phyloP scores from a whole-genome alignment of 2,888 invertebrate species.

The Stenolophus ochropezus region DNA sequence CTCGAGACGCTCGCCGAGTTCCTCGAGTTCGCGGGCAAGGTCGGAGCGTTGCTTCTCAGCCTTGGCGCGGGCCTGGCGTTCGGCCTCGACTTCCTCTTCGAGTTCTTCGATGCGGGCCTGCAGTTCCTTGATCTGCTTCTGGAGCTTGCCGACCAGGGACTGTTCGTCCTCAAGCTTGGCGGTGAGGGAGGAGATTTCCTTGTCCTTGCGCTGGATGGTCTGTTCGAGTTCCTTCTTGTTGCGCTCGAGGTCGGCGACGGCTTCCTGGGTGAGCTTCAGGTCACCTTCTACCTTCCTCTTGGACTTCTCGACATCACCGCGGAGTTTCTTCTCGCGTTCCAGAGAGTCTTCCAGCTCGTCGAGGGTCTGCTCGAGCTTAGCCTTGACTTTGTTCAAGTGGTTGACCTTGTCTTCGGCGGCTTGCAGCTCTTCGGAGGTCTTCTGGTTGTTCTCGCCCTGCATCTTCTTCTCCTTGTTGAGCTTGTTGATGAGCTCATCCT shows the following conservation, averaged over 20 bases:
- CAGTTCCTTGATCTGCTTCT: slow-evolving; percentile 99
- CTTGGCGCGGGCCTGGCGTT: slow-evolving; percentile 97
- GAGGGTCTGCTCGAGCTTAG: slow-evolving; percentile 98
- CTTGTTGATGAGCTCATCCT: slow-evolving; percentile 99
- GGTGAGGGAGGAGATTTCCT: slow-evolving; percentile 96
- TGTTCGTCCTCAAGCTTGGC: slow-evolving; percentile 99
- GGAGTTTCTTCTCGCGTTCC: slow-evolving; percentile 99
- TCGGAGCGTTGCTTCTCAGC: slow-evolving; percentile 99
- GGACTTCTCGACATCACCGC: slow-evolving; percentile 97
- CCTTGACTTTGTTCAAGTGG: slow-evolving; percentile 99
- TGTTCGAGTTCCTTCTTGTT: slow-evolving; percentile 99
- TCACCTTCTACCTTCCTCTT: slow-evolving; percentile 99
- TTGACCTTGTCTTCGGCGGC: slow-evolving; percentile 99
- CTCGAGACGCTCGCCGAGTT: slow-evolving; percentile 96
- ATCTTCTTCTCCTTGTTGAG: slow-evolving; percentile 99
- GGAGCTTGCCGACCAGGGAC: slow-evolving; percentile 95
- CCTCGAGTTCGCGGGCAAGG: slow-evolving; percentile 96
- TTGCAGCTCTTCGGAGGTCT: slow-evolving; percentile 94
- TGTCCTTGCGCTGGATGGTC: slow-evolving; percentile 99
- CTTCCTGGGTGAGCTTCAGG: slow-evolving; percentile 98
- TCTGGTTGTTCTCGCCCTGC: slow-evolving; percentile 94
- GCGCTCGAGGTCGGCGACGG: slow-evolving; percentile 96
- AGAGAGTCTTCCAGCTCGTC: slow-evolving; percentile 99
- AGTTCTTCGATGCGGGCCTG: slow-evolving; percentile 99
- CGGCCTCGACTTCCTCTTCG: slow-evolving; percentile 99